Evolutionary conservation across 2,797 vertebrate species (phyloP).

Genomic region (Galagoides demidoff): DNA sequence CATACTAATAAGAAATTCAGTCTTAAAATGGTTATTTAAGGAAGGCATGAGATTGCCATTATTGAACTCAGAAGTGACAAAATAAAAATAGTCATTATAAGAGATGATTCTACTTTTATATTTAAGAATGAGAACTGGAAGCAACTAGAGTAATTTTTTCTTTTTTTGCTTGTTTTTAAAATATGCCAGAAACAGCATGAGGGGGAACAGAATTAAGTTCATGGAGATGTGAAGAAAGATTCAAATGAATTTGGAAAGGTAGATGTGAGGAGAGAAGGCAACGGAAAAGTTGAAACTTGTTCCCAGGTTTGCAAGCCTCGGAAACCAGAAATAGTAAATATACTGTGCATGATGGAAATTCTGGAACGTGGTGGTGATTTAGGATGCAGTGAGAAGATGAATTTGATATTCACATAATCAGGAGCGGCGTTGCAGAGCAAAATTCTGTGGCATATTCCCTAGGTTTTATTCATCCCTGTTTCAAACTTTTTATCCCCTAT

Average conservation of each 20-base stretch:
- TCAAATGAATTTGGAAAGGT: not conserved
- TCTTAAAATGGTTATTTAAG: slow-evolving; percentile 16
- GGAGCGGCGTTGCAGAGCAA: not conserved
- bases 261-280: not conserved
- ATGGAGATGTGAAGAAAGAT: not conserved
- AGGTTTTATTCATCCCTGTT: not conserved
- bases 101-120: not conserved
- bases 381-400: not conserved
- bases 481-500: not conserved
- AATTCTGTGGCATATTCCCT: not conserved
- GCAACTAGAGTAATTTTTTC: not conserved
- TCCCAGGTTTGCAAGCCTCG: not conserved
- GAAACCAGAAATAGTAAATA: not conserved
- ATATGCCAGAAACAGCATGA: not conserved
- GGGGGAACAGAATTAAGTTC: not conserved
- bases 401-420: not conserved
- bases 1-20: not conserved
- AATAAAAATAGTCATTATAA: not conserved
- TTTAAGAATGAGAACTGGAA: not conserved
- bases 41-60: not conserved
- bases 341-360: not conserved
- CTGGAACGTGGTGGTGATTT: not conserved
- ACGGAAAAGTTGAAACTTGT: not conserved
- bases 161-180: not conserved
- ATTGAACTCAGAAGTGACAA: not conserved